phyloP scores from a whole-genome alignment of 2,888 invertebrate genomes.

The Eupithecia exiguata region DNA sequence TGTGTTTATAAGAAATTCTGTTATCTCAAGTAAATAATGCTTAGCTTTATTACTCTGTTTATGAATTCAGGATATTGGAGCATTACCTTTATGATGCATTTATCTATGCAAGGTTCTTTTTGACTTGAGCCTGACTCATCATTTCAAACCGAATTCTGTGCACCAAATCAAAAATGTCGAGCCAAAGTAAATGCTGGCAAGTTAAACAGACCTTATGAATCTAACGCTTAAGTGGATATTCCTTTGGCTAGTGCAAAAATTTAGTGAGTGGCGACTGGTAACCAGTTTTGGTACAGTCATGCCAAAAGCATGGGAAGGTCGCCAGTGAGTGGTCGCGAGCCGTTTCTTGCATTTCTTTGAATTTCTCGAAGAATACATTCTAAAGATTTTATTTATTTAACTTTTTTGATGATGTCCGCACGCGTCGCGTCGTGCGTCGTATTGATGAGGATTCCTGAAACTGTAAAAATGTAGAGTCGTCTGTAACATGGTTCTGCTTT shows the following conservation, averaged over 20 bases:
- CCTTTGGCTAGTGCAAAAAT: background rate
- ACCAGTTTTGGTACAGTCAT: slow-evolving; percentile 50
- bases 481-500: background rate
- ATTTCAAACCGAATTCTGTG: background rate
- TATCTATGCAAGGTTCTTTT: background rate
- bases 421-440: background rate
- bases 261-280: slow-evolving; percentile 41
- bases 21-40: slow-evolving; percentile 11
- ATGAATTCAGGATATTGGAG: slow-evolving; percentile 10
- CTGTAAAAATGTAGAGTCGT: background rate
- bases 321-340: slow-evolving; percentile 35
- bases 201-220: slow-evolving; percentile 3
- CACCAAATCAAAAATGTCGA: background rate
- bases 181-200: background rate
- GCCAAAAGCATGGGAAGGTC: slow-evolving; percentile 54
- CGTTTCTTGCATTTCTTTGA: slow-evolving; percentile 25
- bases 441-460: background rate
- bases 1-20: slow-evolving; percentile 12
- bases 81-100: slow-evolving; percentile 3
- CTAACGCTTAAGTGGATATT: background rate
- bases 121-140: background rate
- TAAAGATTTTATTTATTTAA: background rate
- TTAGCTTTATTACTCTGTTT: slow-evolving; percentile 20
- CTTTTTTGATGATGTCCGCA: background rate
- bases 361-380: background rate